phyloP scores from a whole-genome alignment of 2,797 vertebrate genomes.

The Silurus lanzhouensis region DNA sequence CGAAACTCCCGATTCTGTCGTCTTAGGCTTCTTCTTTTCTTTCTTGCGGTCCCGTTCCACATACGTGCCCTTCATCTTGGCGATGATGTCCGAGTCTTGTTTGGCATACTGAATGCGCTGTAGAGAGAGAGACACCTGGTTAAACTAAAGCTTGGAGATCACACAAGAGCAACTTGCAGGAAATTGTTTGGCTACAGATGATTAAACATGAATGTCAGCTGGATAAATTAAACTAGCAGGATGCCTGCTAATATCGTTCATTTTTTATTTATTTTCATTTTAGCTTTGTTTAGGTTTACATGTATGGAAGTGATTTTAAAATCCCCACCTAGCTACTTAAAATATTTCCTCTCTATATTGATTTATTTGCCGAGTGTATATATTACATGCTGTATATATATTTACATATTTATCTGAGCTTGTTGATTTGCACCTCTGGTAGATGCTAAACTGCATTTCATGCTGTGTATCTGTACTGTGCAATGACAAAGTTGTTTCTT shows the following conservation, averaged over 20 bases:
- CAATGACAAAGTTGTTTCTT: too few species aligned
- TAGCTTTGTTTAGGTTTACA: too few species aligned
- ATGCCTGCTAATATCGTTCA: too few species aligned
- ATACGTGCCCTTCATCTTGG: conserved; percentile 93
- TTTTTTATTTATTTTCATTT: not conserved
- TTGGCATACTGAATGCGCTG: conserved; percentile 91
- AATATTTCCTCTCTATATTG: not conserved
- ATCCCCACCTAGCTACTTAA: not conserved
- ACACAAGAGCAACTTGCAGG: not conserved
- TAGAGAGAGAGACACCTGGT: not conserved
- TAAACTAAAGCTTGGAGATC: not conserved
- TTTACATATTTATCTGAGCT: too few species aligned
- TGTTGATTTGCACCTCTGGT: too few species aligned
- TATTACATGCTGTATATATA: too few species aligned
- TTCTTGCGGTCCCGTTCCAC: conserved; percentile 91
- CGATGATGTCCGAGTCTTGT: conserved; percentile 88
- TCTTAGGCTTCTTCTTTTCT: conserved; percentile 85
- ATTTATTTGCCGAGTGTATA: not conserved
- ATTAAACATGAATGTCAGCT: not conserved
- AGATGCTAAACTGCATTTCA: too few species aligned
- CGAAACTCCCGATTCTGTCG: conserved; percentile 64
- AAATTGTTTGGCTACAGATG: not conserved
- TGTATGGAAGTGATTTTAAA: too few species aligned
- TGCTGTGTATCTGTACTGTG: too few species aligned
- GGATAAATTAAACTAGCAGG: not conserved